Evolutionary conservation across 92 coral and sea anemone species (phyloP), one percentile per base, ranked within the genome.

Genomic region (Ricordea florida): DNA sequence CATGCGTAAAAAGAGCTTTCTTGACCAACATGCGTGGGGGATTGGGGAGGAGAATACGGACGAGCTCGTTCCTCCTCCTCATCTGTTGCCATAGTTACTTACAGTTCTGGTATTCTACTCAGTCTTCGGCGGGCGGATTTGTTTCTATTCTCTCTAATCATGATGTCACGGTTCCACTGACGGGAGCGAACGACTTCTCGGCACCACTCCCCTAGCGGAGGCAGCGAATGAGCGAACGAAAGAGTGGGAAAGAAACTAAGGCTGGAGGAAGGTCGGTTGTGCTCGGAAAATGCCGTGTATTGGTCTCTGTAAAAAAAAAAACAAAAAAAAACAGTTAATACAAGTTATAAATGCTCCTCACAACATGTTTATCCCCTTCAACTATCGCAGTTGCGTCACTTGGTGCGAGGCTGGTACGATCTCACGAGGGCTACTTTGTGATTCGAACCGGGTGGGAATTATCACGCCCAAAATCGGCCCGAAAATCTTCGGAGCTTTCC

Each of bases 151-250:
- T 83, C 97, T 67, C 76, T 91, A 35, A 91, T 77, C 78, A 91
- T 69, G 58, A 87, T 83, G 55, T 91, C 97, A 26, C 97, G 93
- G 76, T 83, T 78, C 97, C 97, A 91, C 48, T 85, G 78, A 44
- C 97, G 89, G 58, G 87, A 81, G 50, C 97, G 90, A 48, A 93
- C 91, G 66, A 96, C 84, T 61, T 96, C 99, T 89, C 93, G 86
- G 81, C 99, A 96, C 97, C 99, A 92, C 65, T 96, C 99, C 50
- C 99, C 99, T 18, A 93, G 85, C 59, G 97, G 97, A 9, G 99
- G 99, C 40, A 96, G 68, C 1, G 99, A 96, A 66, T 92, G 97
- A 51, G 69, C 99, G 63, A 96, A 81, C 41, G 99, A 89, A n/a
- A 96, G 82, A 1, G 90, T 70, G 33, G 99, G 99, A 29, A 96